A percentile compares a stretch with the other conserved stretches of the same genome.
phyloP scores from a whole-genome alignment of 2,797 vertebrate genomes.

The Artibeus lituratus region DNA sequence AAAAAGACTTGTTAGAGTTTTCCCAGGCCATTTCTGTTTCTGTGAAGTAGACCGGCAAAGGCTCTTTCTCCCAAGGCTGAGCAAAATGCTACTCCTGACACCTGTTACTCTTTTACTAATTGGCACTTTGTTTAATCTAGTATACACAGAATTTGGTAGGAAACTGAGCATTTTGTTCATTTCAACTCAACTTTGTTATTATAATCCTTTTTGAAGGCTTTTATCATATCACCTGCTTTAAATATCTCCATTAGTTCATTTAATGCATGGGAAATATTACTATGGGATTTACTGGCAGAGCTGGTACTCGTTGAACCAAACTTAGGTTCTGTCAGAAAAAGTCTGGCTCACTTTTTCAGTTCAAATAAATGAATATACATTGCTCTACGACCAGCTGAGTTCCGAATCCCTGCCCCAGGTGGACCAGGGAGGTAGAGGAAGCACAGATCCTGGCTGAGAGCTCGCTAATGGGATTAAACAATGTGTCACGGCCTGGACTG shows the following conservation, averaged over 20 bases:
- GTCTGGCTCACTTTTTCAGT: background rate
- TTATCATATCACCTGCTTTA: background rate
- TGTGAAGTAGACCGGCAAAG: background rate
- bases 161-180: background rate
- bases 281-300: background rate
- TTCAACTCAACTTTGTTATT: conserved; percentile 3
- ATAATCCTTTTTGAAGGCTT: background rate
- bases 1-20: background rate
- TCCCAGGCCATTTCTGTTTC: background rate
- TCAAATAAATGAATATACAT: background rate
- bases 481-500: background rate
- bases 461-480: background rate
- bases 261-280: background rate
- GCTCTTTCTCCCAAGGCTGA: background rate
- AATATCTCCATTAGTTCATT: background rate
- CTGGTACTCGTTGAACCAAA: conserved; percentile 6
- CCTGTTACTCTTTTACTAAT: background rate
- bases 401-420: background rate
- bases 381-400: background rate
- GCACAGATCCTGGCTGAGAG: background rate
- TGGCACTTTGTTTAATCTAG: background rate
- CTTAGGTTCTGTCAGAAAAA: conserved; percentile 18
- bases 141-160: background rate
- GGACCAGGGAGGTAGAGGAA: background rate
- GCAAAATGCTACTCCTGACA: background rate